A percentile compares a stretch with the other conserved stretches of the same genome.
These are phyloP conservation scores for Odontocolon sp. DNA, from an alignment of 2,888 invertebrate species.

Conservation along the genomic window DNA sequence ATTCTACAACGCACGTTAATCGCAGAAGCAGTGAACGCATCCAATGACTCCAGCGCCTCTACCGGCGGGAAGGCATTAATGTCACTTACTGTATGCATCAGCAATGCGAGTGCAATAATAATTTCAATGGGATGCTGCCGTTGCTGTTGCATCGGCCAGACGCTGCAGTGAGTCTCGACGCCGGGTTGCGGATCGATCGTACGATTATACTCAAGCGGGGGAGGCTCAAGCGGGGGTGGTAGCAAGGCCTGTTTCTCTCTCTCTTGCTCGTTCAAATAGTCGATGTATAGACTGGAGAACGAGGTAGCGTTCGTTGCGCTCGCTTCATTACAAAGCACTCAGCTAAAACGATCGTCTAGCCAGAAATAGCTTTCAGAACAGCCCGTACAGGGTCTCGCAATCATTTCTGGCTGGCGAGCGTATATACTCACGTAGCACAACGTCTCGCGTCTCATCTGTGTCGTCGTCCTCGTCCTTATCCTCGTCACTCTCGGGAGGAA, in stretches of 20 bases:
- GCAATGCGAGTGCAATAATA: background rate
- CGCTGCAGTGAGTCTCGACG: slow-evolving; percentile 10
- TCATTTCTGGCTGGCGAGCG: slow-evolving; percentile 33
- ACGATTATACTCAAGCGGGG: slow-evolving; percentile 48
- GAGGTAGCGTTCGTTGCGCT: slow-evolving; percentile 46
- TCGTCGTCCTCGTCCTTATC: background rate
- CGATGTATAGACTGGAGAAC: slow-evolving; percentile 25
- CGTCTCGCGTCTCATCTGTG: slow-evolving; percentile 1
- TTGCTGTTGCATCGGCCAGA: background rate
- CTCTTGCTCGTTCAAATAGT: slow-evolving; percentile 41
- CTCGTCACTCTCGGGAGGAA: background rate
- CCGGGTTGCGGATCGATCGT: slow-evolving; percentile 51
- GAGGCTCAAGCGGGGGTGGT: background rate
- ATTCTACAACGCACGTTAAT: no score
- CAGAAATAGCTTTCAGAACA: slow-evolving; percentile 54
- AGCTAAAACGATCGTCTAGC: slow-evolving; percentile 69
- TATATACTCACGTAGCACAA: background rate
- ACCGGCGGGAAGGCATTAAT: no score
- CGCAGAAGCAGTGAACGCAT: no score
- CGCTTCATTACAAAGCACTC: slow-evolving; percentile 71
- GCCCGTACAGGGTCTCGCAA: slow-evolving; percentile 22
- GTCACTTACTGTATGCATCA: no score
- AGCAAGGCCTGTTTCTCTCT: slow-evolving; percentile 13
- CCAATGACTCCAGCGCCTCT: no score
- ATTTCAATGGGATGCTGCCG: background rate